phyloP scores from a whole-genome alignment of 2,888 invertebrate genomes.

The Bombylius major region DNA sequence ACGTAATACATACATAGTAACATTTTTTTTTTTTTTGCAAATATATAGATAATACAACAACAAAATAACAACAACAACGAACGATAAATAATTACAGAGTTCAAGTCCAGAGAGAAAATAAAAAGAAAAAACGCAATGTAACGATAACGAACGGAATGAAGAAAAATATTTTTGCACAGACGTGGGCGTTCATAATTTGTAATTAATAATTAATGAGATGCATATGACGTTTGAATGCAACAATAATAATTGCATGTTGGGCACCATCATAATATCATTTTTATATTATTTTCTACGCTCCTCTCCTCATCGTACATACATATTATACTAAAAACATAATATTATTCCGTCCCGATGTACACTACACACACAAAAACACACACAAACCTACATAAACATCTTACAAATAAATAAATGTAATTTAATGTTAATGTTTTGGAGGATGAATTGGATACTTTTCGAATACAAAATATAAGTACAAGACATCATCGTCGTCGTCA shows the following conservation, averaged over 20 bases:
- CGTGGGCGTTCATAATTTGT: slow-evolving; percentile 21
- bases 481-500: too few species aligned
- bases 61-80: too few species aligned
- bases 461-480: not conserved
- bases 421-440: not conserved
- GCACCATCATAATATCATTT: not conserved
- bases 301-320: not conserved
- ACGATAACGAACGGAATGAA: not conserved
- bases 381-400: not conserved
- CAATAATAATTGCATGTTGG: slow-evolving; percentile 7
- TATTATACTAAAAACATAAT: not conserved
- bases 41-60: too few species aligned
- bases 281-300: not conserved
- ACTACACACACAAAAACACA: not conserved
- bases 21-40: too few species aligned
- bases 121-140: too few species aligned
- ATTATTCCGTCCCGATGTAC: not conserved
- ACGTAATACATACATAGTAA: too few species aligned
- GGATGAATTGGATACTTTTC: not conserved
- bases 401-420: too few species aligned
- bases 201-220: slow-evolving; percentile 21
- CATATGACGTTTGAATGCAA: slow-evolving; percentile 18
- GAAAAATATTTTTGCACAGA: slow-evolving; percentile 6
- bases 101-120: too few species aligned
- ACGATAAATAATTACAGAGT: too few species aligned